Evolutionary conservation across 2,888 invertebrate genomes (phyloP), one percentile per base, ranked within the genome.

Genomic region (Taenaris catops): DNA sequence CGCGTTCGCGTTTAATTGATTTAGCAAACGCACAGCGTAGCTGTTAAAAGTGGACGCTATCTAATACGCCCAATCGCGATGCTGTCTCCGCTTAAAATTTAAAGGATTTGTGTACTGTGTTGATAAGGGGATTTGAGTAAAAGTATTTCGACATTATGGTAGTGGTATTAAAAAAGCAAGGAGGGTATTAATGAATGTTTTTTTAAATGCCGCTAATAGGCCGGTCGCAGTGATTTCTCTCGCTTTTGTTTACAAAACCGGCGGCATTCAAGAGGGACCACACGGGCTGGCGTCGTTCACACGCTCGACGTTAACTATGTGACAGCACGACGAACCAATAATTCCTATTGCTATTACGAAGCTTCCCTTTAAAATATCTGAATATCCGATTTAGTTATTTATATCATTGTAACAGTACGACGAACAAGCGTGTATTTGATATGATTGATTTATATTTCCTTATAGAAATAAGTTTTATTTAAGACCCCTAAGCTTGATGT

Each of bases 161-260:
- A n/a, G n/a, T n/a, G 28, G 44, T 46, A 40, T 34, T 44, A 47
- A 47, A 46, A 41, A 51, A 46, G 46, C 36, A 34, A 38, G 31
- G 29, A 34, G 41, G 48, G 40, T 44, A 46, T 51, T 45, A 50
- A 49, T 47, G 48, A 44, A 1, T n/a, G n/a, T n/a, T n/a, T n/a
- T n/a, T n/a, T n/a, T n/a, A 14, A 14, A 46, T 46, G 55, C 53
- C 42, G 53, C 51, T 55, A 58, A 59, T 58, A 55, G 53, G 44
- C 24, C 31, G 36, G 21, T 27, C 27, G 29, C 23, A 48, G 55
- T 45, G 34, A 25, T 43, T 44, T 53, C 52, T 53, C 43, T 45
- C 49, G 56, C 53, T 55, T 64, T 67, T 74, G 70, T 74, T 74
- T 76, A 72, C 70, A 64, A 67, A 67, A 59, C 58, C 55, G 56